Evolutionary conservation across 2,888 invertebrate species (phyloP), one percentile per base, ranked within the genome.

Genomic region (Chloromyia formosa): DNA sequence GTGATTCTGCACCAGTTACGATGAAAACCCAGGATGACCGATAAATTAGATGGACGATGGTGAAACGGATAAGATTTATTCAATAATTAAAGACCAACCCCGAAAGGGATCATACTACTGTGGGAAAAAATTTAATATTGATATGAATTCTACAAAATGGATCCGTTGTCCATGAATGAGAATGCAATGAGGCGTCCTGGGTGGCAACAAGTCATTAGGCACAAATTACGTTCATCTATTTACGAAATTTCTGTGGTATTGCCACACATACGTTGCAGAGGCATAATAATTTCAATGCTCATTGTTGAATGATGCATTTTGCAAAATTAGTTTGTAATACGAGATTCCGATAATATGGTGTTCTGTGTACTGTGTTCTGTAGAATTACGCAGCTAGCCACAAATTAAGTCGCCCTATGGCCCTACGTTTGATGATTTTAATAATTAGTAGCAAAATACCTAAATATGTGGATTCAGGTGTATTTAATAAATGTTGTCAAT

Each of bases 41-140:
- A n/a, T n/a, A n/a, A n/a, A n/a, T n/a, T n/a, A n/a, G n/a, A n/a
- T n/a, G n/a, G 27, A 35, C 27, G 27, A 35, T 35, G 27, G 18
- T 56, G 56, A 56, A 16, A 18, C 20, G 27, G 56, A 56, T 56
- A 56, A 56, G 56, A 56, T 56, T 56, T 56, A 56, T 56, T 56
- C 56, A 20, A 56, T 56, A 20, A 56, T 20, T 20, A 18, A 20
- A 56, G 56, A 20, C 27, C 27, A 35, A 4, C 27, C 22, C 5
- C 18, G 5, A 56, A 56, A 56, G 16, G 22, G 56, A 18, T 56
- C 56, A 18, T 56, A 5, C n/a, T n/a, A n/a, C n/a, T n/a, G 27
- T 35, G 27, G 27, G 3, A 35, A 7, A 35, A 18, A 20, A 56
- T 56, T 56, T 18, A 56, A 56, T 56, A 49, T 49, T 49, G 12